A percentile compares a stretch with the other conserved stretches of the same genome.
These are phyloP conservation scores for Flexamia atlantica DNA, from an alignment of 2,888 invertebrate genomes.

Conservation along the genomic window DNA sequence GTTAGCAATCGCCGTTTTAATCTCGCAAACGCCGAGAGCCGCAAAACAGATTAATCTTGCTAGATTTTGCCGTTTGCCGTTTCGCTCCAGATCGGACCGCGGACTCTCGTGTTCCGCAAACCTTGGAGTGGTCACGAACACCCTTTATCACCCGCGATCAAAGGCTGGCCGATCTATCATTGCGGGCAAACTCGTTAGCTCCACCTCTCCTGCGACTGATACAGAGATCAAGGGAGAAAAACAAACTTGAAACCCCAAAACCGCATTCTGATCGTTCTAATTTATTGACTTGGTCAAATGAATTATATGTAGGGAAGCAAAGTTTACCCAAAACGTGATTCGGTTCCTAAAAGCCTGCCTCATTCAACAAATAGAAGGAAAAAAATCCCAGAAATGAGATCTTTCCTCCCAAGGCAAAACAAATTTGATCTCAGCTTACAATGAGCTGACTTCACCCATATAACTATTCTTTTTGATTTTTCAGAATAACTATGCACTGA, in stretches of 20 bases:
- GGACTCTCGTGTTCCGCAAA: constrained; percentile 18
- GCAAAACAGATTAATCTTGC: not conserved
- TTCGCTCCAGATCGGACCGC: not conserved
- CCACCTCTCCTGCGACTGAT: not conserved
- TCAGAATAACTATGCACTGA: too few species aligned
- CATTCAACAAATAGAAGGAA: too few species aligned
- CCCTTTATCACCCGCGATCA: constrained; percentile 5
- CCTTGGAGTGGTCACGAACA: constrained; percentile 52
- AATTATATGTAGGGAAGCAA: too few species aligned
- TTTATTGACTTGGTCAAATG: too few species aligned
- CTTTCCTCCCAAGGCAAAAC: too few species aligned
- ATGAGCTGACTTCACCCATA: too few species aligned
- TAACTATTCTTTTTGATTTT: too few species aligned
- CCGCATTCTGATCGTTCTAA: too few species aligned
- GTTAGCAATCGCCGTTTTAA: not conserved
- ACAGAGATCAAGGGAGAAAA: not conserved
- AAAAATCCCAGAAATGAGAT: too few species aligned
- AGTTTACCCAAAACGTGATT: too few species aligned
- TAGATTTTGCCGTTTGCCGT: not conserved
- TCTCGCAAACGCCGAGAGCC: constrained; percentile 1
- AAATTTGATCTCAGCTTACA: too few species aligned
- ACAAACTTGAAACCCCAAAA: not conserved
- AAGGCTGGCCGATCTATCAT: constrained; percentile 17
- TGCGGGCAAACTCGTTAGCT: constrained; percentile 13
- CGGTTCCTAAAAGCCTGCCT: too few species aligned